Conservation (phyloP, 2,888 invertebrate genomes). For the Macrostomum cliftonense region DNA sequence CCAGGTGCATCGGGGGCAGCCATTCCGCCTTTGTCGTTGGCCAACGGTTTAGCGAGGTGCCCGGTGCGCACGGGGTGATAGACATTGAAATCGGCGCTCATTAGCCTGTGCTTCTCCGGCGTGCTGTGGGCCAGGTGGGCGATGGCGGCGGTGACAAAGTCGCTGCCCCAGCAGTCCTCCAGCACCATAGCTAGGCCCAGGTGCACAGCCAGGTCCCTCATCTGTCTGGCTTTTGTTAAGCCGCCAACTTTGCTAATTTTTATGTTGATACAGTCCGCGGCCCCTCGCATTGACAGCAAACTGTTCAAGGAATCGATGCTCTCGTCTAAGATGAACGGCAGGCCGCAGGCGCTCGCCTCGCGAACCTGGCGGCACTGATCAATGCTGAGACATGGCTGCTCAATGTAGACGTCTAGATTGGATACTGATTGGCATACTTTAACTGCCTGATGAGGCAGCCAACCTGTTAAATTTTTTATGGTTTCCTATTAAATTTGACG, state of each 20-base stretch:
- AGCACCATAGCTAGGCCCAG: constrained; percentile 13
- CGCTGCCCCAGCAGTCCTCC: constrained; percentile 14
- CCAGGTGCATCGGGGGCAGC: too few species aligned
- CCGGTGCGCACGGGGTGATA: too few species aligned
- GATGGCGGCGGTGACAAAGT: constrained; percentile 13
- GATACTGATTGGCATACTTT: constrained; percentile 7
- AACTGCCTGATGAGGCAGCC: constrained; percentile 11
- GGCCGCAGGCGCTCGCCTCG: neutral
- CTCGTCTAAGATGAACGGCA: constrained; percentile 13
- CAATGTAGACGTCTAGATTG: constrained; percentile 13
- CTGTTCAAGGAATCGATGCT: constrained; percentile 6
- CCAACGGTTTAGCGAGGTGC: too few species aligned
- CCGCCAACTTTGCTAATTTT: constrained; percentile 14
- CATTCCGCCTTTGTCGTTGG: too few species aligned
- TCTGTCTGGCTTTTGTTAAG: constrained; percentile 12
- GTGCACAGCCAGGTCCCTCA: constrained; percentile 12
- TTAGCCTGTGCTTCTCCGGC: constrained; percentile 10
- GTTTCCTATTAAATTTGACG: too few species aligned
- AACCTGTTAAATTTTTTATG: too few species aligned
- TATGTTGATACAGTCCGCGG: constrained; percentile 12
- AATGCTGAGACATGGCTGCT: constrained; percentile 12
- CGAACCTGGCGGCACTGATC: constrained; percentile 12
- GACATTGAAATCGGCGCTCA: too few species aligned
- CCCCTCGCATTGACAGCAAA: neutral
- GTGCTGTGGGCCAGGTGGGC: constrained; percentile 14